Evolutionary conservation across 2,797 vertebrate genomes (phyloP), one percentile per base, ranked within the genome.

Genomic region (Mallotus villosus): DNA sequence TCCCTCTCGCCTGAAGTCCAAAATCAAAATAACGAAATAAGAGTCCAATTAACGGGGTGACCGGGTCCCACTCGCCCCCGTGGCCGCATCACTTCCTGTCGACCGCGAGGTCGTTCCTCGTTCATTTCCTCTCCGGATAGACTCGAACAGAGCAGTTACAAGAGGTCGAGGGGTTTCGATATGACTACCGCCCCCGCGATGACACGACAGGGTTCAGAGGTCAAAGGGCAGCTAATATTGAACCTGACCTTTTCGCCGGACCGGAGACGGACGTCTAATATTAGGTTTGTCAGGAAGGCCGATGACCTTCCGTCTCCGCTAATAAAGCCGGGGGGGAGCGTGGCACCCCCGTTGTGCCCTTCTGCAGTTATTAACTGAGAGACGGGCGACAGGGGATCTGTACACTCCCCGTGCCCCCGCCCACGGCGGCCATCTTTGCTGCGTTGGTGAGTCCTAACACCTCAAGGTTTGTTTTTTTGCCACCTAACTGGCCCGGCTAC

Each of bases 311-410:
- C 72, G 75, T 81, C 77, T 72, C 63, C 55, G 60, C 72, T 76
- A 64, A 67, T 73, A 74, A 78, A 62, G 60, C 60, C 21, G 32
- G 19, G 24, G 58, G 21, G 25, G 25, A 34, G 61, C 57, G 59
- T 64, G 65, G 72, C 37, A 32, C 67, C 62, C 62, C 55, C 32
- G 11, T 61, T 32, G 53, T 78, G 70, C 60, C 76, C 76, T 68
- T 68, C 68, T 68, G 58, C 1, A 67, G 68, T 78, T 80, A 73
- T 78, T 75, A 77, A 73, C 55, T 69, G 25, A 82, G 66, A 70
- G 46, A 66, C 8, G 63, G 46, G 24, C 63, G 68, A 34, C 70
- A 67, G 67, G 46, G 46, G 16, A 64, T 51, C 41, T n/a, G 16
- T 4, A 61, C 58, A 62, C 37, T 24, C 34, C 21, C 64, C 11